phyloP scores from a whole-genome alignment of 2,797 vertebrate genomes.

The Gallinago nigripennis region DNA sequence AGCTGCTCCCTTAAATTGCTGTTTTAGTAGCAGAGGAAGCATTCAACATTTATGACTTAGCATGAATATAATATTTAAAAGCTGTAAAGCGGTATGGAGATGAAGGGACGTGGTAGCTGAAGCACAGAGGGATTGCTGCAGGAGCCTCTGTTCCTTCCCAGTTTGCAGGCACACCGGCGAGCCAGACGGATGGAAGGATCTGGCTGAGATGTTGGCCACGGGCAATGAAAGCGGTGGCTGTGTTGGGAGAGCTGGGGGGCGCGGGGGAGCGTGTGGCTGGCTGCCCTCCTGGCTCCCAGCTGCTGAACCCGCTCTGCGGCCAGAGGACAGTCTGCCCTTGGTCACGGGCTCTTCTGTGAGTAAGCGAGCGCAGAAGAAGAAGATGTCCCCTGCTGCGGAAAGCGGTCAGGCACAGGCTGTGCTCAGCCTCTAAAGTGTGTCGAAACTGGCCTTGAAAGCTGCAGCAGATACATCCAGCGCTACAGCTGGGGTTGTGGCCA shows the following conservation, averaged over 20 bases:
- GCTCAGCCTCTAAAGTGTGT: accelerated
- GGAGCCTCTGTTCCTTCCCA: not conserved
- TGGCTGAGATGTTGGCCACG: not conserved
- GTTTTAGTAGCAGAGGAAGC: not conserved
- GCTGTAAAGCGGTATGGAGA: not conserved
- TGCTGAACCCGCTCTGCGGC: not conserved
- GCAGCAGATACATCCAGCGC: not conserved
- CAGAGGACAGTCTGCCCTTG: accelerated
- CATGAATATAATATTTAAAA: slow-evolving; percentile 16
- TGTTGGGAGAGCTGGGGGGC: not conserved
- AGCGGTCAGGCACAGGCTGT: not conserved
- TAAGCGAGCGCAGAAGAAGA: not conserved
- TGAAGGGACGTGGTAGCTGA: not conserved
- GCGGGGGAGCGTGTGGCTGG: accelerated
- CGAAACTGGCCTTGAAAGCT: not conserved
- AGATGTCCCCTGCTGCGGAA: not conserved
- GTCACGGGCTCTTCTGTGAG: not conserved
- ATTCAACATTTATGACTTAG: slow-evolving; percentile 5
- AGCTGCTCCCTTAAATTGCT: not conserved
- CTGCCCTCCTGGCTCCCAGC: not conserved
- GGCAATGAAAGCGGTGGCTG: not conserved
- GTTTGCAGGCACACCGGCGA: not conserved
- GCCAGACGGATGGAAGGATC: not conserved
- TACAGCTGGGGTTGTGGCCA: not conserved
- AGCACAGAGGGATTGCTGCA: not conserved